phyloP scores from a whole-genome alignment of 2,888 invertebrate species.

The Vesta saturnalis region DNA sequence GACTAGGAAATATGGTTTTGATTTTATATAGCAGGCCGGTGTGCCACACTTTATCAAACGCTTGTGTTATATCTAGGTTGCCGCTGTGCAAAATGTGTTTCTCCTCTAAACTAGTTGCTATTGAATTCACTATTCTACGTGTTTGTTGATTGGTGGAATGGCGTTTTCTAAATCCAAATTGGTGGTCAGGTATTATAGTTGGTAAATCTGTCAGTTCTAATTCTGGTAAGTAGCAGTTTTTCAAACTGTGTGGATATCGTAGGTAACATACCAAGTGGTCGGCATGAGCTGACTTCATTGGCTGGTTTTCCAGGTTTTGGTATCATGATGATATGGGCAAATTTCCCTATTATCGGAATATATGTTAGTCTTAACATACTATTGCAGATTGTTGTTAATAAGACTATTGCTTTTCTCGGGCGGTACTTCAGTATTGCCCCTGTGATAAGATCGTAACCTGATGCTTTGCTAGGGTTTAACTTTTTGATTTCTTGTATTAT shows the following conservation, averaged over 20 bases:
- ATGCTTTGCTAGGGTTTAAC: background rate
- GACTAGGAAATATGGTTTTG: no score
- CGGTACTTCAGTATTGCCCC: background rate
- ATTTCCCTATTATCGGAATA: no score
- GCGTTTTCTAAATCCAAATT: no score
- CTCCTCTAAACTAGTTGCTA: background rate
- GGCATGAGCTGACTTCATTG: no score
- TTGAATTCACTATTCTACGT: background rate
- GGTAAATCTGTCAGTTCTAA: background rate
- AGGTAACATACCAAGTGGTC: background rate
- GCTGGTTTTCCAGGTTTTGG: background rate
- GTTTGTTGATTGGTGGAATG: background rate
- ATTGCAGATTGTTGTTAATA: no score
- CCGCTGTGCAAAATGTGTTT: background rate
- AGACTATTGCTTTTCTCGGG: background rate
- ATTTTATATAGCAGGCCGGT: no score
- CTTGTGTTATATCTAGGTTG: background rate
- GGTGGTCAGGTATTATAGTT: background rate
- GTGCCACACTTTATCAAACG: no score
- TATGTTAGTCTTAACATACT: no score
- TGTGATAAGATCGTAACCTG: no score
- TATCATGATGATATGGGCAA: background rate
- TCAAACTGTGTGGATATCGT: background rate
- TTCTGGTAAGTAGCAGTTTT: background rate
- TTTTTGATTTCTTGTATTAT: conserved; percentile 9